phyloP scores from a whole-genome alignment of 2,797 vertebrate species.

The Muscicapa comitata region DNA sequence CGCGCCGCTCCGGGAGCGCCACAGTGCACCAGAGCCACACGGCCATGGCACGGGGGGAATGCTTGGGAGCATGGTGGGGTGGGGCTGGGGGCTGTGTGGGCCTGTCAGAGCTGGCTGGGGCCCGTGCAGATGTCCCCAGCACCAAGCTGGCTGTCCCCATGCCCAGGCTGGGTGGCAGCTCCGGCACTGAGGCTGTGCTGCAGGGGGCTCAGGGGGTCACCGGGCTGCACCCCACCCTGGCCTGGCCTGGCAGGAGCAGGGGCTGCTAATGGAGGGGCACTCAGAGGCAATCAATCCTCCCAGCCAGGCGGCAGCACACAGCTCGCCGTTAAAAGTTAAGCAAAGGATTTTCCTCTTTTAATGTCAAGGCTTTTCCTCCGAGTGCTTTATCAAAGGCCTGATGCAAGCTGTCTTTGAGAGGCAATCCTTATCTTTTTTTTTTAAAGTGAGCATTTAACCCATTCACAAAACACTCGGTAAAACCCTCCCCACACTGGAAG shows the following conservation, averaged over 20 bases:
- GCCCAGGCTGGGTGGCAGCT: accelerated
- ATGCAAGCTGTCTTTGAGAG: conserved; percentile 36
- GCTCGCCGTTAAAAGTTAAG: background rate
- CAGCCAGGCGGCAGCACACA: accelerated
- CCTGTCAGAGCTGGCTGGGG: background rate
- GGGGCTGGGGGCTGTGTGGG: background rate
- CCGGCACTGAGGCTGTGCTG: accelerated
- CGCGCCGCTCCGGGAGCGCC: accelerated
- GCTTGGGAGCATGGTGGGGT: accelerated
- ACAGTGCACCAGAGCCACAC: accelerated
- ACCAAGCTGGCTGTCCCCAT: background rate
- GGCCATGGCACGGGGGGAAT: accelerated
- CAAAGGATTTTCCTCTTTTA: conserved; percentile 35
- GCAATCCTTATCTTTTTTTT: background rate
- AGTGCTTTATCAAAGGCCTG: conserved; percentile 41
- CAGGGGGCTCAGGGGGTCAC: background rate
- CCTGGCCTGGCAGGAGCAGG: background rate
- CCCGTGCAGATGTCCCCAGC: background rate
- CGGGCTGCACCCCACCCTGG: background rate
- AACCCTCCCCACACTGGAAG: background rate
- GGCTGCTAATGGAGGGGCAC: background rate
- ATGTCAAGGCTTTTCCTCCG: conserved; percentile 35
- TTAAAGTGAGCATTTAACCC: conserved; percentile 12
- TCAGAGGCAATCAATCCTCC: background rate
- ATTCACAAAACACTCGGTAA: background rate